Percentiles rank a stretch among this genome's conserved stretches.
Evolutionary conservation across 2,888 invertebrate genomes (phyloP).

Genomic region (Erebia palarica): DNA sequence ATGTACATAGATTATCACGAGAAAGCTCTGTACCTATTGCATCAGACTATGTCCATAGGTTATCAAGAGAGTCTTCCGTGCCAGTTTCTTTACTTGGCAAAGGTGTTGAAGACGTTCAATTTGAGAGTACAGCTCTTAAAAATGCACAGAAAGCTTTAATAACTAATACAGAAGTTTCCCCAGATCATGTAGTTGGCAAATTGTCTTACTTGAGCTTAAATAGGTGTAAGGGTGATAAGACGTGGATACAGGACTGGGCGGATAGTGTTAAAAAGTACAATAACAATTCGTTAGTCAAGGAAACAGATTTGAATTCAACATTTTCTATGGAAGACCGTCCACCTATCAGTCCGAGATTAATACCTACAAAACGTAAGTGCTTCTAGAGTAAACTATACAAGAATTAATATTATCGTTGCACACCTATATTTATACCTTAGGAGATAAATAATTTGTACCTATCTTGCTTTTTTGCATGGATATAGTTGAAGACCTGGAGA

Average conservation of each 20-base stretch:
- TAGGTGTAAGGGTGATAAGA: constrained; percentile 77
- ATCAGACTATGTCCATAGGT: constrained; percentile 76
- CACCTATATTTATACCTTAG: no score
- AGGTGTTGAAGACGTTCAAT: constrained; percentile 56
- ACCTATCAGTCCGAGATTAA: constrained; percentile 69
- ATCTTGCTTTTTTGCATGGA: no score
- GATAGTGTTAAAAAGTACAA: constrained; percentile 82
- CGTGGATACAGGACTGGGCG: constrained; percentile 86
- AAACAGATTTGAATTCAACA: constrained; percentile 48
- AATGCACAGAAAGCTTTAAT: constrained; percentile 66
- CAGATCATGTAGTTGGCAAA: constrained; percentile 69
- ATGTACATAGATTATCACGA: constrained; percentile 73
- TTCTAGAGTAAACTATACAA: neutral
- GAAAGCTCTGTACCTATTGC: constrained; percentile 72
- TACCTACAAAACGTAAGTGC: constrained; percentile 66
- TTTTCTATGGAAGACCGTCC: constrained; percentile 62
- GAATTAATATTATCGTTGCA: no score
- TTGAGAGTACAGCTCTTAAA: constrained; percentile 70
- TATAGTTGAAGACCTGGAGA: no score
- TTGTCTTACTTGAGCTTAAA: constrained; percentile 75
- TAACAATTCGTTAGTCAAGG: constrained; percentile 61
- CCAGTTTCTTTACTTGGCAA: constrained; percentile 69
- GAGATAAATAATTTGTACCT: no score
- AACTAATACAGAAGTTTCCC: constrained; percentile 58
- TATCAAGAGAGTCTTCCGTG: constrained; percentile 72